phyloP scores from a whole-genome alignment of 1,140 invertebrate genomes.

The Caerostris extrusa region DNA sequence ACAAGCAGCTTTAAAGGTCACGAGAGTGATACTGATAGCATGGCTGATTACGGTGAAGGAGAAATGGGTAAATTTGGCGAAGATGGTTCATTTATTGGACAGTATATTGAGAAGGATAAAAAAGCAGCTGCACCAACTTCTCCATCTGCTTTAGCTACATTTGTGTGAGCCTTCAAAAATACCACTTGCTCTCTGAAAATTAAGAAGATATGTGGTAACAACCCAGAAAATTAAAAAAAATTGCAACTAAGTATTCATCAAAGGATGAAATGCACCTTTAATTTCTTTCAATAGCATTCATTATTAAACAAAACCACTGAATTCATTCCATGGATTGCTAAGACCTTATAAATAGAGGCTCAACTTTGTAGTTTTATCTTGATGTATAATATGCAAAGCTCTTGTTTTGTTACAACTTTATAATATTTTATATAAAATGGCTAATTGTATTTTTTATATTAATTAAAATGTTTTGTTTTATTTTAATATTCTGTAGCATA shows the following conservation, averaged over 20 bases:
- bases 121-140: constrained; percentile 65
- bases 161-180: constrained; percentile 38
- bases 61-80: constrained; percentile 98
- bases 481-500: not conserved
- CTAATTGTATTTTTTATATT: not conserved
- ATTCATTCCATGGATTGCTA: not conserved
- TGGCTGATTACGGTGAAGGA: constrained; percentile 98
- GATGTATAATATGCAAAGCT: not conserved
- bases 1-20: constrained; percentile 87
- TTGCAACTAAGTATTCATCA: not conserved
- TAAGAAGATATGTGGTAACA: not conserved
- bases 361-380: not conserved
- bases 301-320: not conserved
- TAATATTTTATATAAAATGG: not conserved
- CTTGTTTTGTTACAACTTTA: not conserved
- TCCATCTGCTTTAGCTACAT: constrained; percentile 77
- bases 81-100: constrained; percentile 99
- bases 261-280: not conserved
- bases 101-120: constrained; percentile 85
- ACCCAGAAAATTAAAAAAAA: not conserved
- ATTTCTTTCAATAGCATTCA: not conserved
- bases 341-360: not conserved
- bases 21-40: constrained; percentile 97
- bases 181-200: not conserved
- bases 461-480: constrained; percentile 25